A percentile compares a stretch with the other conserved stretches of the same genome.
Conservation (phyloP, 1,140 invertebrate genomes). For the Caenorhabditis briggsae region DNA sequence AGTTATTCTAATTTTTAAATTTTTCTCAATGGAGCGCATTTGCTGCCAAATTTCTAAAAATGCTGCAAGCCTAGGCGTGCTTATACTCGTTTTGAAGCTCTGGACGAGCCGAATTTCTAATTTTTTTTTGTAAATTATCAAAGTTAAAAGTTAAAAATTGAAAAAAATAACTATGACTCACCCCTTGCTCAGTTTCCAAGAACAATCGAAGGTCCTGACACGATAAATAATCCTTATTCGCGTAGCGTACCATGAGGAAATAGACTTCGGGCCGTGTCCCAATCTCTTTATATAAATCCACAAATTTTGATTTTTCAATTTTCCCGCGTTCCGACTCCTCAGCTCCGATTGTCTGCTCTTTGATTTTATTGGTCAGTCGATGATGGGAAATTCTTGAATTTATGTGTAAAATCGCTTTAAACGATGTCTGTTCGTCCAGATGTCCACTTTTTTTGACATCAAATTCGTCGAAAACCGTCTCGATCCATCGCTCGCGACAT, state of each 20-base stretch:
- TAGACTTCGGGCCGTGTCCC: constrained; percentile 83
- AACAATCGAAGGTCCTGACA: constrained; percentile 82
- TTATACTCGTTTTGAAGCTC: too few relatives aligned
- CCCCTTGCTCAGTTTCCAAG: constrained; percentile 83
- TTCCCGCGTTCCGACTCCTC: constrained; percentile 79
- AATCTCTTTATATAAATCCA: constrained; percentile 82
- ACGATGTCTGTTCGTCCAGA: constrained; percentile 80
- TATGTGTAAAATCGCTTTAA: constrained; percentile 80
- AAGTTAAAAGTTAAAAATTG: too few relatives aligned
- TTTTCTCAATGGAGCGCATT: too few relatives aligned
- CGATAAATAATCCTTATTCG: constrained; percentile 82
- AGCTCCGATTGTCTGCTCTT: constrained; percentile 75
- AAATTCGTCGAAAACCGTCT: constrained; percentile 80
- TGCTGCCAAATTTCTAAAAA: too few relatives aligned
- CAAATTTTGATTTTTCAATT: constrained; percentile 81
- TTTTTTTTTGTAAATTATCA: too few relatives aligned
- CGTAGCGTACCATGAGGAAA: constrained; percentile 83
- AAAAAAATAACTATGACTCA: constrained; percentile 74
- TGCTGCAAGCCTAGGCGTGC: too few relatives aligned
- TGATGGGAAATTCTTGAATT: constrained; percentile 80
- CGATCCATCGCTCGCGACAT: constrained; percentile 63
- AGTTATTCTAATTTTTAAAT: too few relatives aligned
- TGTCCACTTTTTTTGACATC: constrained; percentile 79
- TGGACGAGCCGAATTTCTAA: not conserved
- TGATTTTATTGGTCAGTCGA: constrained; percentile 81